phyloP scores from a whole-genome alignment of 2,888 invertebrate species.

The Eupeodes luniger region DNA sequence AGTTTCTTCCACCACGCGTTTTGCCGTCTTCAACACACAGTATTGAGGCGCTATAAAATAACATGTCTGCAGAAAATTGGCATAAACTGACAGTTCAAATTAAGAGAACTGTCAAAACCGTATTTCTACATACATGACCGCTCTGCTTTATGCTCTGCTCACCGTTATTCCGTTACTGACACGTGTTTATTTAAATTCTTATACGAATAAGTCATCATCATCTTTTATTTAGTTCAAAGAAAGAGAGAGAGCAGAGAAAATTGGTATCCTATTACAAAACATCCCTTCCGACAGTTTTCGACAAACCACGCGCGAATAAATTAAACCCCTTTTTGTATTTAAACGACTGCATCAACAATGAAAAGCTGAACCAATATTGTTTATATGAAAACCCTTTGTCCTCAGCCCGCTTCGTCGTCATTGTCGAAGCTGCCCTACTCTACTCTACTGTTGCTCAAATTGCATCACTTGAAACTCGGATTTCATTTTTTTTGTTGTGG shows the following conservation, averaged over 20 bases:
- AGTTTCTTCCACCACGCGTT: too few species aligned
- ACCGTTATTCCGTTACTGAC: slow-evolving; percentile 27
- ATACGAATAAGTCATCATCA: slow-evolving; percentile 41
- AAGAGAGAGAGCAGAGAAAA: not conserved
- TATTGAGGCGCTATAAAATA: not conserved
- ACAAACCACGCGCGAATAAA: slow-evolving; percentile 55
- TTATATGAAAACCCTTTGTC: slow-evolving; percentile 28
- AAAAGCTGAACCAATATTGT: slow-evolving; percentile 35
- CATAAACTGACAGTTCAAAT: slow-evolving; percentile 52
- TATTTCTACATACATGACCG: slow-evolving; percentile 34
- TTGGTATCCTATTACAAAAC: slow-evolving; percentile 64
- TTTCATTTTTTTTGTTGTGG: slow-evolving; percentile 59
- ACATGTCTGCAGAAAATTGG: slow-evolving; percentile 24
- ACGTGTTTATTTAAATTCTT: slow-evolving; percentile 67
- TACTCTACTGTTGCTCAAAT: slow-evolving; percentile 56
- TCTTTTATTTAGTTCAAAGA: slow-evolving; percentile 20
- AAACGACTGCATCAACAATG: slow-evolving; percentile 22
- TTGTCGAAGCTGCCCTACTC: not conserved
- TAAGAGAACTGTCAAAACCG: slow-evolving; percentile 61
- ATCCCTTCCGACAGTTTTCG: slow-evolving; percentile 28
- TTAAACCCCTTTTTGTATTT: slow-evolving; percentile 51
- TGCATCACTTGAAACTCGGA: slow-evolving; percentile 57
- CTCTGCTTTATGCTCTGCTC: not conserved
- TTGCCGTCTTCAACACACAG: not conserved
- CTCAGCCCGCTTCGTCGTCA: not conserved